Percentiles rank a stretch among this genome's conserved stretches.
phyloP scores from a whole-genome alignment of 2,797 vertebrate genomes.

The Chrysocyon brachyurus region DNA sequence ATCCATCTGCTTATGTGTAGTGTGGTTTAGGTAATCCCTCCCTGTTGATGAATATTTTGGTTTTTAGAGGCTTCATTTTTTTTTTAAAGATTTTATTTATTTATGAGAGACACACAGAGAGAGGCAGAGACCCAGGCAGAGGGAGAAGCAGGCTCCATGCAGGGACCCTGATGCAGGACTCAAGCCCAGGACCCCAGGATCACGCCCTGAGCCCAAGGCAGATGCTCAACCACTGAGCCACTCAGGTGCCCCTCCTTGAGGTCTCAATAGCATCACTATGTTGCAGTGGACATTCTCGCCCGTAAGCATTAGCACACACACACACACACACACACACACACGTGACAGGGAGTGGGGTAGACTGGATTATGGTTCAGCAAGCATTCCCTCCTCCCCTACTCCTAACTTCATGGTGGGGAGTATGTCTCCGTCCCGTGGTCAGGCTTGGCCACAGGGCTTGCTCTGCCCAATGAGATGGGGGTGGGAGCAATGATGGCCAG shows the following conservation, averaged over 20 bases:
- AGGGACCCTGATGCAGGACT: too few species aligned
- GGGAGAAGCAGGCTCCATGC: too few species aligned
- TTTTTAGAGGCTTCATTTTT: not conserved
- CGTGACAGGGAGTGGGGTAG: not conserved
- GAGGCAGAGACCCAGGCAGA: too few species aligned
- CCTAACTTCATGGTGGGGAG: not conserved
- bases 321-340: too few species aligned
- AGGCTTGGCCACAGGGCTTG: not conserved
- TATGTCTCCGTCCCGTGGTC: fast-evolving
- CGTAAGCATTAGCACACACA: too few species aligned
- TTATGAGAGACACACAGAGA: too few species aligned
- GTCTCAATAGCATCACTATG: not conserved
- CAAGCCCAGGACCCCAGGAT: too few species aligned
- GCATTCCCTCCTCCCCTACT: not conserved
- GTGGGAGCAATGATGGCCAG: not conserved
- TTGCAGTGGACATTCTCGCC: not conserved
- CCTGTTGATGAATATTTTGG: not conserved
- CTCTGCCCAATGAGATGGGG: not conserved
- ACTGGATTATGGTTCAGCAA: not conserved
- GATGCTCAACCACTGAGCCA: too few species aligned
- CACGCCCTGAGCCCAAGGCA: too few species aligned
- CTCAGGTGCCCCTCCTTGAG: too few species aligned
- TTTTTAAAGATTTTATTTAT: too few species aligned
- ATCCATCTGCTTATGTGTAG: not conserved
- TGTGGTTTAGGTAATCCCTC: not conserved